Conservation (phyloP, 2,888 invertebrate genomes). For the Oxystoma pomonae region DNA sequence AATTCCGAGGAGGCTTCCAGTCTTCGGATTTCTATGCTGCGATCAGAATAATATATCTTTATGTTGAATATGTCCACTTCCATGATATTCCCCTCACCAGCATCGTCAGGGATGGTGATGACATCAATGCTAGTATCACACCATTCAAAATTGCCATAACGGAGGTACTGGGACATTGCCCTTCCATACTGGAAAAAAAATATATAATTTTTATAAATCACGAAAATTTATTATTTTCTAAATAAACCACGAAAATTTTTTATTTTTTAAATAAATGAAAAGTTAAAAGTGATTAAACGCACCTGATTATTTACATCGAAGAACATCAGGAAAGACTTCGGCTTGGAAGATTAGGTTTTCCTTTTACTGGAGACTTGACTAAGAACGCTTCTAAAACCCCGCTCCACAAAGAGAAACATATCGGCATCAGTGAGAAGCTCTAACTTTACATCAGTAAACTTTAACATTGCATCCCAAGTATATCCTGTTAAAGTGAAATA, state of each 20-base stretch:
- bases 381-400: conserved; percentile 2
- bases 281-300: neutral
- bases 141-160: conserved; percentile 21
- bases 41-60: too few species aligned
- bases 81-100: conserved; percentile 33
- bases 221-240: neutral
- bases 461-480: conserved; percentile 25
- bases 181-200: conserved; percentile 33
- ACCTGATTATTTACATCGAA: neutral
- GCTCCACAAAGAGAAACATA: conserved; percentile 28
- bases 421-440: conserved; percentile 38
- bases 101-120: conserved; percentile 13
- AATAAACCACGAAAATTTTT: neutral
- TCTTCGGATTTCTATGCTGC: too few species aligned
- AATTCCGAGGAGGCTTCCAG: too few species aligned
- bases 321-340: neutral
- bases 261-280: neutral
- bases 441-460: conserved; percentile 34
- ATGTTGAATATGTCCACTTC: conserved; percentile 47
- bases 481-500: conserved; percentile 39
- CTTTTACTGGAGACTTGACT: conserved; percentile 13
- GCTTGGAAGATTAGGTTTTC: neutral
- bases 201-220: neutral
- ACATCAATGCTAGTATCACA: conserved; percentile 18
- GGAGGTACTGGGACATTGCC: conserved; percentile 32